Evolutionary conservation across 2,113 vertebrate genomes (phyloP).

Genomic region (Benitochromis conjunctus): DNA sequence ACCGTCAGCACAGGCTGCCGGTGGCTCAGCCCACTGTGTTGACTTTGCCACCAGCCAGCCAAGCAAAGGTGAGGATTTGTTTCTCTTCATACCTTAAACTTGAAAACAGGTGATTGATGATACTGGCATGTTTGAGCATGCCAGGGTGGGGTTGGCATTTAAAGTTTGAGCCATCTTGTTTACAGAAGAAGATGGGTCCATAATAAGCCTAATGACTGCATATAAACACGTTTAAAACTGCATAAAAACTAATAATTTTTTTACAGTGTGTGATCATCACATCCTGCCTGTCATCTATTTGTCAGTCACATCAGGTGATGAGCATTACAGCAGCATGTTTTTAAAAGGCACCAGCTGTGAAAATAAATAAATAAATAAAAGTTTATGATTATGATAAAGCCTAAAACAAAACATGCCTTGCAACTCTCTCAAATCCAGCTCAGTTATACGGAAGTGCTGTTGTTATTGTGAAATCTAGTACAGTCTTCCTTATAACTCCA

Average conservation of each 20-base stretch:
- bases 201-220: background rate
- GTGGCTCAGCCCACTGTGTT: conserved; percentile 74
- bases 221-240: background rate
- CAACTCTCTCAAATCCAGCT: background rate
- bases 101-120: background rate
- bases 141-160: background rate
- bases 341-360: background rate
- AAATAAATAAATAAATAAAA: background rate
- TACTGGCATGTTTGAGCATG: background rate
- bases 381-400: background rate
- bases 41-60: conserved; percentile 59
- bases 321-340: background rate
- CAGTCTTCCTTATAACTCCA: background rate
- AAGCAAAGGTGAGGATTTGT: conserved; percentile 49
- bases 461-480: background rate
- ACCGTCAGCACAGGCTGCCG: conserved; percentile 69
- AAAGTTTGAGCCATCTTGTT: background rate
- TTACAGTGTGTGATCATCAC: background rate
- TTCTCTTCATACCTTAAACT: background rate
- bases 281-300: background rate
- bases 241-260: background rate
- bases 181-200: background rate
- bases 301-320: background rate
- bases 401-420: background rate
- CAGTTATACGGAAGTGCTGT: background rate